These are phyloP conservation scores for Lycaena phlaeas DNA, from an alignment of 2,888 invertebrate genomes.

Conservation along the genomic window DNA sequence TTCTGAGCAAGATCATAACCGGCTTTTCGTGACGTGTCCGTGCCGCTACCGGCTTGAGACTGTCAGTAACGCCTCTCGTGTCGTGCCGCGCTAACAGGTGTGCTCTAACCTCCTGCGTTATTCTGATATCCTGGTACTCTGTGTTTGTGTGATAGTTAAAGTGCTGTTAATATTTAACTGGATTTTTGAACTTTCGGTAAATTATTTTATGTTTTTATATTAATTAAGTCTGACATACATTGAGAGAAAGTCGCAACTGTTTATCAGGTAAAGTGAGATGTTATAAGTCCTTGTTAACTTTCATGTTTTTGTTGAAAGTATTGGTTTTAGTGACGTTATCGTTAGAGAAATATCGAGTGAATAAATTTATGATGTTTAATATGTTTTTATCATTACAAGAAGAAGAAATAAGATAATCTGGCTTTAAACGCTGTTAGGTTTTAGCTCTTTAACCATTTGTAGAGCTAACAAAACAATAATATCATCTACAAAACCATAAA, in stretches of 20 bases:
- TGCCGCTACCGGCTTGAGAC: slow-evolving; percentile 48
- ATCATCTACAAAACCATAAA: too few relatives aligned
- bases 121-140: slow-evolving; percentile 37
- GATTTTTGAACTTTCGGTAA: not conserved
- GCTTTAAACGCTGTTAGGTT: too few relatives aligned
- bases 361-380: not conserved
- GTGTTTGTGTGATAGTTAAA: slow-evolving; percentile 22
- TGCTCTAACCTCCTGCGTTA: slow-evolving; percentile 31
- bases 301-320: not conserved
- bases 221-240: slow-evolving; percentile 17
- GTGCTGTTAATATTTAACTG: not conserved
- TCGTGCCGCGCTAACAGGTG: slow-evolving; percentile 65
- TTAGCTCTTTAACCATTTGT: too few relatives aligned
- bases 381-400: too few relatives aligned
- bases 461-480: too few relatives aligned
- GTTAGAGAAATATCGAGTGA: not conserved
- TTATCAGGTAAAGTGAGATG: slow-evolving; percentile 16
- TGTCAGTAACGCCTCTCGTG: slow-evolving; percentile 63
- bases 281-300: slow-evolving; percentile 15
- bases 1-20: slow-evolving; percentile 55
- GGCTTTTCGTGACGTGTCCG: slow-evolving; percentile 64
- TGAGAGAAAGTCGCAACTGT: slow-evolving; percentile 29
- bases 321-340: not conserved
- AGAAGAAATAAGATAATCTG: too few relatives aligned
- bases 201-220: not conserved